These are phyloP conservation scores for Eupeodes luniger DNA, from an alignment of 2,888 invertebrate genomes.

Conservation along the genomic window DNA sequence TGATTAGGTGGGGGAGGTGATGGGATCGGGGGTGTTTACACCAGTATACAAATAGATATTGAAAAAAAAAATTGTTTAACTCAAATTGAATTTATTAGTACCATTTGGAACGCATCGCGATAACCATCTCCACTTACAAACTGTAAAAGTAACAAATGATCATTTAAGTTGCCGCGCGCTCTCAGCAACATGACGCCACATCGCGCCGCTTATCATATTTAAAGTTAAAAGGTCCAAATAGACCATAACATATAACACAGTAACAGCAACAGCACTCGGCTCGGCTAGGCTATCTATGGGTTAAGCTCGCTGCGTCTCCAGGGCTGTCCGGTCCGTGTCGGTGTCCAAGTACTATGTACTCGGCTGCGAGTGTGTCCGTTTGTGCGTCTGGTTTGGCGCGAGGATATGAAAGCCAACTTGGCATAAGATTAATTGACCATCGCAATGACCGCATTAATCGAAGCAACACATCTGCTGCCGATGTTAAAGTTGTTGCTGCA, in stretches of 20 bases:
- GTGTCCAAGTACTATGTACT: not conserved
- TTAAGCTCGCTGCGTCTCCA: not conserved
- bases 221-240: constrained; percentile 75
- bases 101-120: constrained; percentile 72
- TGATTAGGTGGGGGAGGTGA: not conserved
- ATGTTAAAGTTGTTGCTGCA: constrained; percentile 25
- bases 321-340: too few relatives aligned
- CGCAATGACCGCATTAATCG: constrained; percentile 74
- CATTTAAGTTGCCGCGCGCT: constrained; percentile 56
- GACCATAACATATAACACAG: constrained; percentile 36
- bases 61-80: constrained; percentile 60
- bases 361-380: not conserved
- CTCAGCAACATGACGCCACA: constrained; percentile 74
- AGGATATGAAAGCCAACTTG: constrained; percentile 68
- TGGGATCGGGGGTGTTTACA: not conserved
- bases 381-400: not conserved
- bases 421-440: constrained; percentile 73
- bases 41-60: not conserved
- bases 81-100: constrained; percentile 75
- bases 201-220: constrained; percentile 71
- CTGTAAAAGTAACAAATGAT: constrained; percentile 73
- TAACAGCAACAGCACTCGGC: not conserved
- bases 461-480: constrained; percentile 73
- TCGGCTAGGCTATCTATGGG: too few relatives aligned
- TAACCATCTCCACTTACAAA: constrained; percentile 72